These are phyloP conservation scores for Zaprionus ornatus DNA, from an alignment of 1,140 invertebrate genomes.

Conservation along the genomic window DNA sequence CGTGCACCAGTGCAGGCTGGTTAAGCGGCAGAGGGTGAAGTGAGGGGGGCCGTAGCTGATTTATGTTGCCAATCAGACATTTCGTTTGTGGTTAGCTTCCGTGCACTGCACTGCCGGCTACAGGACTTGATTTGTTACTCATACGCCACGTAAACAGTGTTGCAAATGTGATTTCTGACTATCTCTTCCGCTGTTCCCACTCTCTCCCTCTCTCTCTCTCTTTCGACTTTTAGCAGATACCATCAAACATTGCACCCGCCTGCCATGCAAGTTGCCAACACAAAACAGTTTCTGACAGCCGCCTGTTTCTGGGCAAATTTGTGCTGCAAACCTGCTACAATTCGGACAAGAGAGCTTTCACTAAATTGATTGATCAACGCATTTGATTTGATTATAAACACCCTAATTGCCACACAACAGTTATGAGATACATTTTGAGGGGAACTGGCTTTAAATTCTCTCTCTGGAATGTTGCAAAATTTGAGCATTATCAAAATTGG, in stretches of 20 bases:
- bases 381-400: not conserved
- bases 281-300: constrained; percentile 5
- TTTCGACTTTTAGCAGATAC: not conserved
- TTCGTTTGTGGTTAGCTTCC: constrained; percentile 60
- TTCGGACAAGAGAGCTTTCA: not conserved
- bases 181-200: not conserved
- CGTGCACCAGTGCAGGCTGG: constrained; percentile 18
- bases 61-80: constrained; percentile 78
- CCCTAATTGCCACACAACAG: not conserved
- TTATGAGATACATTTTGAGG: not conserved
- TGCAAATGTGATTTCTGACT: constrained; percentile 52
- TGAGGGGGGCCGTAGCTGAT: constrained; percentile 47
- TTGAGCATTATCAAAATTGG: too few relatives aligned
- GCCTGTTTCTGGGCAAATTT: not conserved
- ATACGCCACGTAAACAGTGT: constrained; percentile 71
- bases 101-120: constrained; percentile 13
- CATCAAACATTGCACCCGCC: constrained; percentile 12
- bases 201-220: not conserved
- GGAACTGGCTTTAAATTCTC: too few relatives aligned
- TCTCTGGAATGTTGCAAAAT: too few relatives aligned
- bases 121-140: constrained; percentile 70
- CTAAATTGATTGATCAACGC: not conserved
- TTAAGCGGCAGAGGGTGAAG: too few relatives aligned
- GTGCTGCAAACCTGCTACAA: not conserved
- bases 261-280: constrained; percentile 1